phyloP scores from a whole-genome alignment of 1,140 invertebrate genomes.

The Metopolophium dirhodum region DNA sequence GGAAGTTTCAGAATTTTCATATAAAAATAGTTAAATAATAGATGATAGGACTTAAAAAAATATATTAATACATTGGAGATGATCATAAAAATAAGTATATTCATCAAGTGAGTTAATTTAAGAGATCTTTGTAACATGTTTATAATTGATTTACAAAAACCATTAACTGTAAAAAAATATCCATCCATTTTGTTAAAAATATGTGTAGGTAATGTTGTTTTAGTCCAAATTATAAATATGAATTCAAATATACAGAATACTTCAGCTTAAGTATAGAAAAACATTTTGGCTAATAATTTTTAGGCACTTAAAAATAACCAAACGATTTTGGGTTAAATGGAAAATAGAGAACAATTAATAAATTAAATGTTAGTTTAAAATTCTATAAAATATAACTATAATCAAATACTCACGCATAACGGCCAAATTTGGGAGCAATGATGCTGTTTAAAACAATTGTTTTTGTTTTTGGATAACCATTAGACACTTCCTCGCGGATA shows the following conservation, averaged over 20 bases:
- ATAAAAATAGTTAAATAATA: too few species aligned
- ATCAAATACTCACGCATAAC: constrained; percentile 64
- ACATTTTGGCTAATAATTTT: neutral
- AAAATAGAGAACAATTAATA: neutral
- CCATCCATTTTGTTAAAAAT: neutral
- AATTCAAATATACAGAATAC: neutral
- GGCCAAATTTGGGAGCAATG: constrained; percentile 87
- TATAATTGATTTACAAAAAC: neutral
- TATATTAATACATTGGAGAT: too few species aligned
- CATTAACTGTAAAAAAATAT: neutral
- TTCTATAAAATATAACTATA: neutral
- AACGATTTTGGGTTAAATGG: neutral
- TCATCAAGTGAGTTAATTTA: neutral
- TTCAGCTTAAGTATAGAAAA: too few species aligned
- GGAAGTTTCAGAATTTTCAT: too few species aligned
- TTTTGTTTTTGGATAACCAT: constrained; percentile 88
- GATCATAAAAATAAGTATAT: neutral
- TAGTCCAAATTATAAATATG: neutral
- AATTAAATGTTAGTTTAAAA: neutral
- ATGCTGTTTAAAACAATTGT: constrained; percentile 88
- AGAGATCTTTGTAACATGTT: neutral
- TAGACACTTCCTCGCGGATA: constrained; percentile 78
- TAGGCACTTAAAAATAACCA: neutral
- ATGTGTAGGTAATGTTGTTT: neutral
- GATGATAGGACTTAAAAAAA: too few species aligned